Percentiles rank a stretch among this genome's conserved stretches.
phyloP scores from a whole-genome alignment of 2,113 vertebrate species.

The Gopherus evgoodei region DNA sequence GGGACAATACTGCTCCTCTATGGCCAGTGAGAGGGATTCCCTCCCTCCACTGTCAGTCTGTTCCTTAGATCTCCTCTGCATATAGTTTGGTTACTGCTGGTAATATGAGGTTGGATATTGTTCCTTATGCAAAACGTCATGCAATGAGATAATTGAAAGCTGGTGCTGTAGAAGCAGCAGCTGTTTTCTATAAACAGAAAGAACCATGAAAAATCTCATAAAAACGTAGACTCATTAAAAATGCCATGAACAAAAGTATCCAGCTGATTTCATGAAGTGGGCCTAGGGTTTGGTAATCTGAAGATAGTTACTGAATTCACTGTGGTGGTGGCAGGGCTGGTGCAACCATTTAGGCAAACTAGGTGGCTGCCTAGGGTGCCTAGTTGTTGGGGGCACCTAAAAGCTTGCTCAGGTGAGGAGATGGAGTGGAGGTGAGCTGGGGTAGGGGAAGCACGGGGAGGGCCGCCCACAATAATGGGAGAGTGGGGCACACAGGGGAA shows the following conservation, averaged over 20 bases:
- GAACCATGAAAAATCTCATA: background rate
- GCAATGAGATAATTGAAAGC: background rate
- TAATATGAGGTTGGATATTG: background rate
- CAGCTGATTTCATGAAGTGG: background rate
- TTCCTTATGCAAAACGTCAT: background rate
- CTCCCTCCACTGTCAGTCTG: background rate
- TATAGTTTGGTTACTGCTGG: background rate
- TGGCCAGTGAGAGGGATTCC: background rate
- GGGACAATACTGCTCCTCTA: background rate
- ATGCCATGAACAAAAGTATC: background rate
- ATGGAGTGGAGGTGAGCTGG: too few relatives aligned
- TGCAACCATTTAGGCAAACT: too few relatives aligned
- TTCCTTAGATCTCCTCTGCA: too few relatives aligned
- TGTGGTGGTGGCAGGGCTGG: background rate
- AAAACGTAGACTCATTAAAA: background rate
- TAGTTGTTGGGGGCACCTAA: too few relatives aligned
- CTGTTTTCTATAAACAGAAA: background rate
- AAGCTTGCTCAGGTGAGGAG: too few relatives aligned
- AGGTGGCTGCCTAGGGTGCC: too few relatives aligned
- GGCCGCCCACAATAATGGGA: too few relatives aligned
- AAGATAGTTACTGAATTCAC: background rate
- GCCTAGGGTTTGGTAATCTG: background rate
- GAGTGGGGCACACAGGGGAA: too few relatives aligned
- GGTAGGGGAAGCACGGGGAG: too few relatives aligned
- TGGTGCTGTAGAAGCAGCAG: background rate